Base-by-base conservation (phyloP, 2,888 invertebrate genomes). In the Polietes domitor region DNA sequence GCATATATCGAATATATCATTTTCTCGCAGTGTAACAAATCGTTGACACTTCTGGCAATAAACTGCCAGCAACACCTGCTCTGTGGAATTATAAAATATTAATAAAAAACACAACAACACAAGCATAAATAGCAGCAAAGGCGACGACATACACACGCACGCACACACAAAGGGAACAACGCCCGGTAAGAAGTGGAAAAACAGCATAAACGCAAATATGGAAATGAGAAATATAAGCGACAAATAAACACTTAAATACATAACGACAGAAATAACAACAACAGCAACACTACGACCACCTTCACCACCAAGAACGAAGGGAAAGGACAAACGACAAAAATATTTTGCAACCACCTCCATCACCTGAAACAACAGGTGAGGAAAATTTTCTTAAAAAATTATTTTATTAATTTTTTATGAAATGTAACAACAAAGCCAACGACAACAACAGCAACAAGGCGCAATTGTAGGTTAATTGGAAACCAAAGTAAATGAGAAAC, bases 331-430 rank as follows among this genome's bases (percentile, higher is more conserved):
- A 37, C 65, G 32, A 5, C 24, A 47, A 70, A 24, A 43, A 41
- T 26, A n/a, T 55, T 12, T 37, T 26, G 2, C 47, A 43, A 9
- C 9, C 43, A 70, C 28, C 21, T n/a, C 74, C 63, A 41, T 50
- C 72, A 65, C 32, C 32, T 5, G 26, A 58, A 77, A 81, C 84
- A 84, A 84, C 84, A 81, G 84, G 84, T 84, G 84, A 78, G 43
- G 6, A 19, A 70, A 61, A 63, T 70, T 81, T 81, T 76, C 76
- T 73, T 79, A 81, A 84, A 61, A 84, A 76, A 81, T 84, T 84
- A 81, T 84, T 84, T 81, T 81, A 63, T 84, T 84, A 84, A 84
- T 78, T 72, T 84, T 84, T 81, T 76, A 84, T 84, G 75, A 76
- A 80, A 78, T 73, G 47, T 17, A 58, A 68, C 24, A 81, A 37